These are phyloP conservation scores for Odontocolon sp. DNA, from an alignment of 2,888 invertebrate genomes.

Conservation along the genomic window DNA sequence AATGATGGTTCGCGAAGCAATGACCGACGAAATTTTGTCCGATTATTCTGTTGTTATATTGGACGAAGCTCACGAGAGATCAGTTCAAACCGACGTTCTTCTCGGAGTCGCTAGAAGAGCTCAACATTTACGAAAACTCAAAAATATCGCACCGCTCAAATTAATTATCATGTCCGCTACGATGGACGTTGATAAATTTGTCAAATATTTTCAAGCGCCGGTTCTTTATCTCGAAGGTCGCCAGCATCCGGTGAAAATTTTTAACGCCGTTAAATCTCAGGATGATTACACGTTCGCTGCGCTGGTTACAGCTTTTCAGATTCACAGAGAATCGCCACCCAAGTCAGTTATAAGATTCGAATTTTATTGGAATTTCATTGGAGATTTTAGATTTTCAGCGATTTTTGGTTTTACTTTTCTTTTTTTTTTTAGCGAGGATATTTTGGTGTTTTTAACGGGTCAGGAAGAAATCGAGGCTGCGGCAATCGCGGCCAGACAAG, in stretches of 20 bases:
- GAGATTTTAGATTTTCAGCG: too few species aligned
- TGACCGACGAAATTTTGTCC: conserved; percentile 88
- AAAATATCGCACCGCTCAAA: conserved; percentile 85
- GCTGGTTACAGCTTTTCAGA: conserved; percentile 93
- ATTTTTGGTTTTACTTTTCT: conserved; percentile 31
- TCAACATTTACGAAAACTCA: conserved; percentile 87
- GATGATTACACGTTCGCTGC: conserved; percentile 93
- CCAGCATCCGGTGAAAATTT: conserved; percentile 90
- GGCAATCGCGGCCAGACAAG: conserved; percentile 87
- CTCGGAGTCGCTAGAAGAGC: conserved; percentile 96
- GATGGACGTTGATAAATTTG: conserved; percentile 97
- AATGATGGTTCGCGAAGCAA: conserved; percentile 95
- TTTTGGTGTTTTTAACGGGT: conserved; percentile 96
- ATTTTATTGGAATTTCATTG: not conserved
- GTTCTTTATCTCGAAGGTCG: conserved; percentile 95
- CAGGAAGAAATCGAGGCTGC: conserved; percentile 98
- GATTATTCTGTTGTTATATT: conserved; percentile 92
- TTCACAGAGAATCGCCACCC: conserved; percentile 90
- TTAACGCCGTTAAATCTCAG: conserved; percentile 87
- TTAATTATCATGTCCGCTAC: conserved; percentile 97
- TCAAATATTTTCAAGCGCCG: conserved; percentile 92
- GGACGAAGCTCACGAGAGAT: conserved; percentile 98
- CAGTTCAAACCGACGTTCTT: conserved; percentile 95
- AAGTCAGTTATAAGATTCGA: conserved; percentile 86
- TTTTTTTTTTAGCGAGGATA: conserved; percentile 88